Evolutionary conservation across 2,888 invertebrate genomes (phyloP).

Genomic region (Leptothorax acervorum): DNA sequence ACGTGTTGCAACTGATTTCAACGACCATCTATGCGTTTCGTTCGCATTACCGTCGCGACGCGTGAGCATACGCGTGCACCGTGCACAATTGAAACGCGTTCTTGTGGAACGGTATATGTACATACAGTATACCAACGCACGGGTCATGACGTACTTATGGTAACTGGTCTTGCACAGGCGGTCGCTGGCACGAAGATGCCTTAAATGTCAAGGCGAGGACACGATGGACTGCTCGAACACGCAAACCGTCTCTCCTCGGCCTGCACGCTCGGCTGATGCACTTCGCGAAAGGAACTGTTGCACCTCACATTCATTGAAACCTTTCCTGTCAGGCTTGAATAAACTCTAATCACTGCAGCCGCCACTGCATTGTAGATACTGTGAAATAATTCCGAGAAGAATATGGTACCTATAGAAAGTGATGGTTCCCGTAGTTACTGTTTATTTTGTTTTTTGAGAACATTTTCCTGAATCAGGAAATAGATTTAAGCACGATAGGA

Average conservation of each 20-base stretch:
- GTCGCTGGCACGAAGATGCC: constrained; percentile 74
- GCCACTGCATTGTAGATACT: not conserved
- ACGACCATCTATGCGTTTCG: constrained; percentile 69
- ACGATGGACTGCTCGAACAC: constrained; percentile 57
- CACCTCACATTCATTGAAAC: constrained; percentile 31
- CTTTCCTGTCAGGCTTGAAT: constrained; percentile 39
- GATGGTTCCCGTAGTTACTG: not conserved
- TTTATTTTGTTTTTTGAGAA: not conserved
- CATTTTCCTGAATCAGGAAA: not conserved
- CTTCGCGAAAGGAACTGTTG: constrained; percentile 63
- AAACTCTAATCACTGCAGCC: constrained; percentile 22
- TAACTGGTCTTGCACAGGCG: constrained; percentile 71
- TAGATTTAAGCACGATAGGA: not conserved
- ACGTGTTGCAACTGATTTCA: constrained; percentile 80
- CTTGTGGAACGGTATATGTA: constrained; percentile 29
- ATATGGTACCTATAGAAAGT: not conserved
- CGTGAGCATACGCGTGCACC: constrained; percentile 64
- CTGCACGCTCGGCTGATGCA: constrained; percentile 63
- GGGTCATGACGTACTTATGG: constrained; percentile 32
- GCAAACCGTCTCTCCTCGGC: constrained; percentile 51
- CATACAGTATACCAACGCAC: not conserved
- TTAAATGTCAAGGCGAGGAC: constrained; percentile 80
- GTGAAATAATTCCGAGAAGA: constrained; percentile 17
- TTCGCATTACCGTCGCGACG: constrained; percentile 57
- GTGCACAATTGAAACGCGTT: constrained; percentile 56